phyloP scores from a whole-genome alignment of 2,888 invertebrate genomes.

The Balanococcus diminutus region DNA sequence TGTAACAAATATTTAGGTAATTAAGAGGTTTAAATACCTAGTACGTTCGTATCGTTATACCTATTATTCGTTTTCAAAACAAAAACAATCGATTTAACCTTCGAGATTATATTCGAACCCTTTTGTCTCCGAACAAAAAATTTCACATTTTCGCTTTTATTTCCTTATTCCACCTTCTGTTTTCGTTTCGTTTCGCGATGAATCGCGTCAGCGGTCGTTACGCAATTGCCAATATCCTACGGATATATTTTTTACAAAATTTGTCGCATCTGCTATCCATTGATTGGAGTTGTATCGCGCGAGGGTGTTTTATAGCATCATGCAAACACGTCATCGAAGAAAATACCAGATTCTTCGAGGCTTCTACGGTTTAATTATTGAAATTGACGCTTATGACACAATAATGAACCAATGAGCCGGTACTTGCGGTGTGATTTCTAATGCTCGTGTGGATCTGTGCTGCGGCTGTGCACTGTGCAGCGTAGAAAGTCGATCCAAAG shows the following conservation, averaged over 20 bases:
- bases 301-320: neutral
- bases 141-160: neutral
- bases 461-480: neutral
- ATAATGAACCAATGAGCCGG: neutral
- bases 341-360: neutral
- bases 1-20: no score
- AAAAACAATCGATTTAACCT: neutral
- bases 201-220: neutral
- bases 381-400: neutral
- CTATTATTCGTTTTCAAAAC: no score
- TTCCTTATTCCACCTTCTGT: neutral
- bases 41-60: no score
- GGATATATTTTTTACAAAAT: neutral
- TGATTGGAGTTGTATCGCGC: neutral
- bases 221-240: neutral
- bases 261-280: no score
- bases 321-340: neutral
- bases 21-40: no score
- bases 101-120: no score
- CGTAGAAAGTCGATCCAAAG: neutral
- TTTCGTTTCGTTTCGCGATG: neutral
- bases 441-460: neutral
- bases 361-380: neutral
- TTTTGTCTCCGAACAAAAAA: neutral
- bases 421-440: slow-evolving; percentile 13